A percentile compares a stretch with the other conserved stretches of the same genome.
Evolutionary conservation across 1,140 invertebrate genomes (phyloP).

Genomic region (Dryas iulia): DNA sequence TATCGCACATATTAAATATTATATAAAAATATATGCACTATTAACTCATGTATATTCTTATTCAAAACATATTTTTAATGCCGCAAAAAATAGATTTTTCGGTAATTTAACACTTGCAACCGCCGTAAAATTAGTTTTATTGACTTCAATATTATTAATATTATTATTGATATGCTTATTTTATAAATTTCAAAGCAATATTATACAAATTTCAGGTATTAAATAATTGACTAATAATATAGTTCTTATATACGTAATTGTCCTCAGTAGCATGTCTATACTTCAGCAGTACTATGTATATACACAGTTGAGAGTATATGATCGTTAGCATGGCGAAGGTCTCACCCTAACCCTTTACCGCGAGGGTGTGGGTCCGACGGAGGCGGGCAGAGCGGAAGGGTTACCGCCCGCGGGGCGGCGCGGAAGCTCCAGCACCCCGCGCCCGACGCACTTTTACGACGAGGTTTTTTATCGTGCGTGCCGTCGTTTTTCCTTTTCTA

Average conservation of each 20-base stretch:
- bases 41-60: too few relatives aligned
- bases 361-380: slow-evolving; percentile 51
- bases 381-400: slow-evolving; percentile 72
- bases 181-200: too few relatives aligned
- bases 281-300: not conserved
- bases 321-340: slow-evolving; percentile 45
- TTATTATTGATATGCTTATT: too few relatives aligned
- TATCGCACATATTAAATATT: not conserved
- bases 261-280: not conserved
- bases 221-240: too few relatives aligned
- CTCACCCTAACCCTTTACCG: slow-evolving; percentile 71
- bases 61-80: too few relatives aligned
- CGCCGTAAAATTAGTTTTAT: too few relatives aligned
- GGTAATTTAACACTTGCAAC: not conserved
- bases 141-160: too few relatives aligned
- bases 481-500: slow-evolving; percentile 79
- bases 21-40: too few relatives aligned
- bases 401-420: slow-evolving; percentile 66
- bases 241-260: too few relatives aligned
- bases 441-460: slow-evolving; percentile 71
- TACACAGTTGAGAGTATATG: slow-evolving; percentile 14
- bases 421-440: slow-evolving; percentile 41
- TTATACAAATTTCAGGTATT: too few relatives aligned
- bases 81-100: not conserved
- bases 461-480: slow-evolving; percentile 79